Conservation (phyloP, 2,888 invertebrate species). For the Lepetodrilus schrolli region DNA sequence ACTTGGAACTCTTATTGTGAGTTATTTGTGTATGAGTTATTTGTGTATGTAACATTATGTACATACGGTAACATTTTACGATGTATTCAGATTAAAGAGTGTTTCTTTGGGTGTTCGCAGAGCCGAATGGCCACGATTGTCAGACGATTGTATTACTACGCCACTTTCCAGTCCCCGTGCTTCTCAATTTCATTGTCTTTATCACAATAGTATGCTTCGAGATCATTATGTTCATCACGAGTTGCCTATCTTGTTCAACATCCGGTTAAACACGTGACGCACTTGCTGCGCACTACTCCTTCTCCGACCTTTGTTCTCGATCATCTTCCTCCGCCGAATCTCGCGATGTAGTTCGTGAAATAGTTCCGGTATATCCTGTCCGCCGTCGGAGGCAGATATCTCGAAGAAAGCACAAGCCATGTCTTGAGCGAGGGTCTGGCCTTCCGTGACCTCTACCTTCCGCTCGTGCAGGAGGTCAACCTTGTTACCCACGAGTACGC, state of each 20-base stretch:
- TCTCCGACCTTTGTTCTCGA: conserved; percentile 65
- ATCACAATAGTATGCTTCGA: too few species aligned
- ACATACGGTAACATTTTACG: too few species aligned
- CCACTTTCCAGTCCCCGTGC: too few species aligned
- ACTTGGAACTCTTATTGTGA: too few species aligned
- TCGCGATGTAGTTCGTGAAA: conserved; percentile 74
- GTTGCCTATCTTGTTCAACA: conserved; percentile 51
- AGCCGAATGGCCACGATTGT: too few species aligned
- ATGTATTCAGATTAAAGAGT: too few species aligned
- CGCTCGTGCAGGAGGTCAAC: conserved; percentile 67
- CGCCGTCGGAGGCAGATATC: conserved; percentile 72
- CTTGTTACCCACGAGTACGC: conserved; percentile 72
- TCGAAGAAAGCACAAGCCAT: conserved; percentile 72
- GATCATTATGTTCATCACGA: conserved; percentile 31
- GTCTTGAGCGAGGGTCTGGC: conserved; percentile 66
- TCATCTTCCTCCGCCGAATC: conserved; percentile 64
- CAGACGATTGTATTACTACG: too few species aligned
- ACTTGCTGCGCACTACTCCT: conserved; percentile 72
- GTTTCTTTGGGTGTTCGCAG: too few species aligned
- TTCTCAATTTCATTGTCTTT: too few species aligned
- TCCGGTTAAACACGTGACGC: conserved; percentile 59
- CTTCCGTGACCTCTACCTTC: conserved; percentile 60
- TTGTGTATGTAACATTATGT: too few species aligned
- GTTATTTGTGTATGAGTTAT: too few species aligned
- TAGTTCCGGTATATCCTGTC: conserved; percentile 70